A percentile compares a stretch with the other conserved stretches of the same genome.
Evolutionary conservation across 2,888 invertebrate species (phyloP).

Genomic region (Anorthoa munda): DNA sequence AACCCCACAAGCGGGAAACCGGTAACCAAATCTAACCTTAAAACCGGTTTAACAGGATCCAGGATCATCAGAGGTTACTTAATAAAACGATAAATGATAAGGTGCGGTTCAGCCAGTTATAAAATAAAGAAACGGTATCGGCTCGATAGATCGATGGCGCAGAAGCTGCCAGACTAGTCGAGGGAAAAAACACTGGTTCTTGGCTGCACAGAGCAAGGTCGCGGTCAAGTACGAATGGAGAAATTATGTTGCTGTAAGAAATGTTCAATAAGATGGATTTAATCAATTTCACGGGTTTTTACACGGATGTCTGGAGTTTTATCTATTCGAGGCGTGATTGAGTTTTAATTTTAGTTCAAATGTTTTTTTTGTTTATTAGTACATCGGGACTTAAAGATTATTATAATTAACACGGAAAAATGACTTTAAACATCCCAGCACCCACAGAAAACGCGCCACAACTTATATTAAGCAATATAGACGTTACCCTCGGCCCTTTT

Average conservation of each 20-base stretch:
- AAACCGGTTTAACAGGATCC: constrained; percentile 29
- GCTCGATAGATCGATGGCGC: constrained; percentile 33
- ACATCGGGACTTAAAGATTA: background rate
- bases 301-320: background rate
- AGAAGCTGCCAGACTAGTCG: constrained; percentile 45
- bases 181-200: constrained; percentile 43
- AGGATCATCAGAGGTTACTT: constrained; percentile 19
- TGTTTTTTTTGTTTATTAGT: background rate
- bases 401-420: background rate
- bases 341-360: background rate
- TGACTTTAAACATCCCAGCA: background rate
- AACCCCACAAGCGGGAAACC: constrained; percentile 20
- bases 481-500: constrained; percentile 6
- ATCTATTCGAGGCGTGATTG: background rate
- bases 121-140: constrained; percentile 41
- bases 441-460: background rate
- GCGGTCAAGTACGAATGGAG: constrained; percentile 67
- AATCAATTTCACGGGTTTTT: constrained; percentile 3
- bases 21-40: constrained; percentile 15
- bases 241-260: constrained; percentile 45
- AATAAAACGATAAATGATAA: constrained; percentile 31
- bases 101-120: constrained; percentile 4
- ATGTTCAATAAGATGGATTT: constrained; percentile 1
- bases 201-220: constrained; percentile 66
- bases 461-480: background rate